Percentiles rank a stretch among this genome's conserved stretches.
These are phyloP conservation scores for Eurystomus glaucurus DNA, from an alignment of 2,797 vertebrate genomes.

Conservation along the genomic window DNA sequence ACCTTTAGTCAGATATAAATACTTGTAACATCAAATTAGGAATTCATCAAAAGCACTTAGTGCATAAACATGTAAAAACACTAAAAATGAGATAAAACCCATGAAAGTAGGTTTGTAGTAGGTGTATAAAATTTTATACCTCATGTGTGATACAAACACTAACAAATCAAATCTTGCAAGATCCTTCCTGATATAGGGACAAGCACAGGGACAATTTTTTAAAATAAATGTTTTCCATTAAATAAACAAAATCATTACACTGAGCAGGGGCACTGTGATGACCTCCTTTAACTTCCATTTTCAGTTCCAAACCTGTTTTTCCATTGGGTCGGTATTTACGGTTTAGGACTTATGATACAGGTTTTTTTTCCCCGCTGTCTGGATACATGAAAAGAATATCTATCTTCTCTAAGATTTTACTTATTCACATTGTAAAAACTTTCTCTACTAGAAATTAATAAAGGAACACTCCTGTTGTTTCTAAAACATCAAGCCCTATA, in stretches of 20 bases:
- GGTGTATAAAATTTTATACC: neutral
- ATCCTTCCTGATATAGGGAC: neutral
- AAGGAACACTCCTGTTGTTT: neutral
- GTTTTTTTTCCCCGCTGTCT: neutral
- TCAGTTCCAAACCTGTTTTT: neutral
- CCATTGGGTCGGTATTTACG: neutral
- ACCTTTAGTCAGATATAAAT: conserved; percentile 10
- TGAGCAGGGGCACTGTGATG: neutral
- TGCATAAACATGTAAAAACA: neutral
- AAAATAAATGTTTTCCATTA: neutral
- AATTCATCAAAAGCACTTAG: conserved; percentile 26
- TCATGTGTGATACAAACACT: neutral
- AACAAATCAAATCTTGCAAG: neutral
- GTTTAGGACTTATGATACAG: neutral
- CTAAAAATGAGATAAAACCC: neutral
- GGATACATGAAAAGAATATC: neutral
- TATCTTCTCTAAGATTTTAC: neutral
- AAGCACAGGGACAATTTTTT: neutral
- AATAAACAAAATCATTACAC: neutral
- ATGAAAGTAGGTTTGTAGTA: neutral
- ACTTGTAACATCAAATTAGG: neutral
- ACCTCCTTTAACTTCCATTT: neutral
- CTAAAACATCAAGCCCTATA: neutral
- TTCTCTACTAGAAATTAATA: conserved; percentile 24
- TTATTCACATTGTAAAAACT: neutral